Conservation (phyloP, 1,140 invertebrate species). For the Micrasema longulum region DNA sequence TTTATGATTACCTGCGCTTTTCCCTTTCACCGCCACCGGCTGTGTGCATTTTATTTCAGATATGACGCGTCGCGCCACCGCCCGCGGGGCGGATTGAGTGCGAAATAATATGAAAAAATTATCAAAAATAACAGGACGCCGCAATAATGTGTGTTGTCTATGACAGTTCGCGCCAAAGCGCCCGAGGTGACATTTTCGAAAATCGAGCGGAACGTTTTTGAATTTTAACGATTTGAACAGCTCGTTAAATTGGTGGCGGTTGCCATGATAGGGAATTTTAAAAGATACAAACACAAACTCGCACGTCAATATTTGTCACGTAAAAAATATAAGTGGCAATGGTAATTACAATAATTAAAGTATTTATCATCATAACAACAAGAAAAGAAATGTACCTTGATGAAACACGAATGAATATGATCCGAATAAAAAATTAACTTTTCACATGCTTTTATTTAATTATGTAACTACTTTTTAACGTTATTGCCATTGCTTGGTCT, state of each 20-base stretch:
- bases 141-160: constrained; percentile 37
- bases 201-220: neutral
- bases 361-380: too few relatives aligned
- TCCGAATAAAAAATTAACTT: too few relatives aligned
- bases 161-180: constrained; percentile 31
- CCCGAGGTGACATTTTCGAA: constrained; percentile 16
- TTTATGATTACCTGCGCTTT: constrained; percentile 9
- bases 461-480: too few relatives aligned
- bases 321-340: too few relatives aligned
- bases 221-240: neutral
- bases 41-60: constrained; percentile 43
- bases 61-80: constrained; percentile 39
- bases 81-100: constrained; percentile 39
- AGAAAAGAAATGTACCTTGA: too few relatives aligned
- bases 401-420: too few relatives aligned
- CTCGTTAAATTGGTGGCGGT: neutral
- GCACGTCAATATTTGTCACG: too few relatives aligned
- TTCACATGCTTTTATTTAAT: too few relatives aligned
- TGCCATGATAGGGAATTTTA: too few relatives aligned
- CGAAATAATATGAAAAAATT: constrained; percentile 45
- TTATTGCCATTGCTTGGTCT: too few relatives aligned
- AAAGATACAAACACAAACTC: too few relatives aligned
- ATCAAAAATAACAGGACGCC: constrained; percentile 41
- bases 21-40: constrained; percentile 20
- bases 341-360: too few relatives aligned